Evolutionary conservation across 2,797 vertebrate species (phyloP).

Genomic region (Tarsius wallacei): DNA sequence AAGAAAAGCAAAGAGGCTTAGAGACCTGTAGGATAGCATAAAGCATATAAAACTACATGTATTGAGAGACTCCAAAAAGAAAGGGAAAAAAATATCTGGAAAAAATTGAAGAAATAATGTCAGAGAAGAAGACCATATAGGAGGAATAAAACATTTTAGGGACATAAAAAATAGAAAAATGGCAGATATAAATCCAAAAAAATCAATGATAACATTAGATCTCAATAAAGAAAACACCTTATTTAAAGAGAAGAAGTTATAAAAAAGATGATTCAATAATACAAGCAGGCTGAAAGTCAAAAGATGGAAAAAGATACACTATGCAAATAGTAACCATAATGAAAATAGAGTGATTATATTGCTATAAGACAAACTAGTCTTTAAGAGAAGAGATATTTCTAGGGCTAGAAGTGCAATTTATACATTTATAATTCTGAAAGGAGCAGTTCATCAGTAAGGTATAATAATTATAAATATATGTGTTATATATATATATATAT

Average conservation of each 20-base stretch:
- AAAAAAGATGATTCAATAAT: too few relatives aligned
- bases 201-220: not conserved
- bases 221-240: not conserved
- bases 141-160: not conserved
- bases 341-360: not conserved
- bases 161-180: not conserved
- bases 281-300: not conserved
- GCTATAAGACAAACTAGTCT: not conserved
- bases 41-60: not conserved
- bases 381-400: not conserved
- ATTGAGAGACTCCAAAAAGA: not conserved
- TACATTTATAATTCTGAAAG: not conserved
- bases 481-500: not conserved
- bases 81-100: not conserved
- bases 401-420: not conserved
- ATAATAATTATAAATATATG: not conserved
- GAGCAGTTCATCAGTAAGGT: not conserved
- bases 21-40: not conserved
- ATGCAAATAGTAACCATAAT: not conserved
- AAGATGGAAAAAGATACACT: not conserved
- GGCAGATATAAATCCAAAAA: not conserved
- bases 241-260: not conserved
- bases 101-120: not conserved
- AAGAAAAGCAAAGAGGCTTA: not conserved
- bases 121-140: not conserved